These are phyloP conservation scores for Eupithecia pulchellata DNA, from an alignment of 2,888 invertebrate species.

Conservation along the genomic window DNA sequence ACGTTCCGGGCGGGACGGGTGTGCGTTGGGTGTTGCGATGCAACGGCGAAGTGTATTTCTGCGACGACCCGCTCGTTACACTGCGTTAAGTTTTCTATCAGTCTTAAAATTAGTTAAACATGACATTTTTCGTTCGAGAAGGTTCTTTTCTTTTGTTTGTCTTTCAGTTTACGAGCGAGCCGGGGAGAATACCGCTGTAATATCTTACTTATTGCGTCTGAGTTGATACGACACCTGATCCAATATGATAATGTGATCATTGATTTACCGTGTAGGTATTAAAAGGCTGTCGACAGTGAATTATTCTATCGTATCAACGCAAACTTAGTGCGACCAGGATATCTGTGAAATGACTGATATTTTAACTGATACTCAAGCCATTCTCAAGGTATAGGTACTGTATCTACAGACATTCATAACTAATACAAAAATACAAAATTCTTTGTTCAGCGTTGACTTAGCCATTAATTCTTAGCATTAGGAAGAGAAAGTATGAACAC, in stretches of 20 bases:
- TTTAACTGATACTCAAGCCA: not conserved
- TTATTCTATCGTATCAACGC: slow-evolving; percentile 32
- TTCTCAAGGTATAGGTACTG: not conserved
- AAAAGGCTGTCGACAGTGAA: slow-evolving; percentile 7
- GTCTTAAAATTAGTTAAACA: slow-evolving; percentile 41
- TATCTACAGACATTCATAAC: no score
- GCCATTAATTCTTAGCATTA: not conserved
- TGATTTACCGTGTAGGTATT: not conserved
- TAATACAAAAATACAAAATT: not conserved
- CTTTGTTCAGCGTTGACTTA: not conserved
- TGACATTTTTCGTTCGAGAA: slow-evolving; percentile 28
- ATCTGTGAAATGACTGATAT: not conserved
- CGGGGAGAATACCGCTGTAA: slow-evolving; percentile 25
- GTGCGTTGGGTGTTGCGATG: slow-evolving; percentile 71
- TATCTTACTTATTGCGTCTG: slow-evolving; percentile 24
- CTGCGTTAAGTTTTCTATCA: slow-evolving; percentile 39
- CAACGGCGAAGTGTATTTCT: slow-evolving; percentile 47
- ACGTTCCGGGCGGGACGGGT: slow-evolving; percentile 81
- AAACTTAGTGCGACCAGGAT: slow-evolving; percentile 15
- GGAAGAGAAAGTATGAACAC: not conserved
- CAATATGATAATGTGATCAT: slow-evolving; percentile 18
- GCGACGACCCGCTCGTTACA: slow-evolving; percentile 32
- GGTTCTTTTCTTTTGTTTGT: slow-evolving; percentile 12
- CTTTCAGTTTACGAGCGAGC: slow-evolving; percentile 27
- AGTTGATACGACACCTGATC: slow-evolving; percentile 33